Percentiles rank a stretch among this genome's conserved stretches.
Conservation (phyloP, 2,888 invertebrate genomes). For the Spialia ferax region DNA sequence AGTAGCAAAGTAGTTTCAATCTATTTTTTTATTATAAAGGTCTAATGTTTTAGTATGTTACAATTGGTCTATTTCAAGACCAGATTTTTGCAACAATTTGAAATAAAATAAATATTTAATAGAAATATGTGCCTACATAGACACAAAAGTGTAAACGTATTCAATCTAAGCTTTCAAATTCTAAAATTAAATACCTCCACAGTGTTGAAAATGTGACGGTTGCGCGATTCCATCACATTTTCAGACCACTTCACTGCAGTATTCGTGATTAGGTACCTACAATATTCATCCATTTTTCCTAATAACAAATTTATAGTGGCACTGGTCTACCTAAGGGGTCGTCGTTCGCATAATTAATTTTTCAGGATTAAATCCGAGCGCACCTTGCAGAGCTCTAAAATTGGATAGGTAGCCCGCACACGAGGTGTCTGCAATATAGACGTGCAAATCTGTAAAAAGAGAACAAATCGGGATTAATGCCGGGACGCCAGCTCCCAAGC, state of each 20-base stretch:
- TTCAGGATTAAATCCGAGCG: constrained; percentile 50
- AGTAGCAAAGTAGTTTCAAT: too few relatives aligned
- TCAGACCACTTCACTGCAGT: constrained; percentile 38
- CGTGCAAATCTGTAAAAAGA: constrained; percentile 61
- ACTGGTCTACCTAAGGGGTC: constrained; percentile 18
- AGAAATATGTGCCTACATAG: too few relatives aligned
- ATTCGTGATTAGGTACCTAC: constrained; percentile 30
- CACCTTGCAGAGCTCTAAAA: constrained; percentile 47
- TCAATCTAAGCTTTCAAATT: too few relatives aligned
- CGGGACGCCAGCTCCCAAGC: neutral
- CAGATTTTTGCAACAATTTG: too few relatives aligned
- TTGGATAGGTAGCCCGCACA: constrained; percentile 52
- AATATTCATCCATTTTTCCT: constrained; percentile 47
- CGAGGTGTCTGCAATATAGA: constrained; percentile 57
- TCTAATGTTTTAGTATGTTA: too few relatives aligned
- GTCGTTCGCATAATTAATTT: constrained; percentile 61
- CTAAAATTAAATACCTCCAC: too few relatives aligned
- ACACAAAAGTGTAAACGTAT: too few relatives aligned
- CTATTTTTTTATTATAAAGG: too few relatives aligned
- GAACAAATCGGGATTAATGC: constrained; percentile 39
- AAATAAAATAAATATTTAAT: too few relatives aligned
- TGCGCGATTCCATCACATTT: too few relatives aligned
- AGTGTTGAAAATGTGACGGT: too few relatives aligned
- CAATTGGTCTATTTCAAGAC: too few relatives aligned
- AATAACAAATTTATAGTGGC: constrained; percentile 14